Base-by-base conservation (phyloP, 2,797 vertebrate genomes). In the Poeciliopsis paucimaculata region DNA sequence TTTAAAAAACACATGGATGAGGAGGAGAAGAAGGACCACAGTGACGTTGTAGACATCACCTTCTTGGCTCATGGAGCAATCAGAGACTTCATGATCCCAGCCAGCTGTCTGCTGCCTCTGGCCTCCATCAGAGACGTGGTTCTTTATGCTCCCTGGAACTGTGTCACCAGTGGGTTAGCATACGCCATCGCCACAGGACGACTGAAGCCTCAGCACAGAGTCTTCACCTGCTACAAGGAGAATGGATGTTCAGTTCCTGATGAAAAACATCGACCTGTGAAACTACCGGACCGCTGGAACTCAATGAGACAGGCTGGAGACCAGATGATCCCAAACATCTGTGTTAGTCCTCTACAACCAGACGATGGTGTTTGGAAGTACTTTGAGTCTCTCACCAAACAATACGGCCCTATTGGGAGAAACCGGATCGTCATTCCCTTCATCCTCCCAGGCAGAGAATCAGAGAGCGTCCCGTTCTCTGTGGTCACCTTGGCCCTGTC, bases 91-190 rank as follows among this genome's bases (percentile, higher is more conserved):
- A 62, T 73, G 78, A 7, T 83, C 5, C 45, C 81, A n/a, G 78
- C 81, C 73, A 13, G 57, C 43, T 73, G 76, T n/a, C 47, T 78
- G 26, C 47, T 72, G 72, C 84, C 81, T 72, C 57, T 81, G 43
- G 6, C 41, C 68, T 76, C 36, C 71, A 70, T 86, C 64, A 62
- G 2, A 2, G 76, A 82, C 18, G 57, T 81, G 39, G 20, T 85
- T 20, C 83, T 85, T 2, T 81, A 85, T 28, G 6, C 68, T 31
- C 80, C 83, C 18, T 82, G 80, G 83, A 85, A 82, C 77, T 82
- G 79, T 8, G 0, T 68, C 36, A 3, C 0, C 8, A 0, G 11
- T 43, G 60, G 1, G 45, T 13, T 46, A 46, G 4, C 45, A 1
- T 51, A 23, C 0, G 49, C 43, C 3, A 0, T 78, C 0, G 51